phyloP scores from a whole-genome alignment of 2,797 vertebrate species.

The Gymnodraco acuticeps region DNA sequence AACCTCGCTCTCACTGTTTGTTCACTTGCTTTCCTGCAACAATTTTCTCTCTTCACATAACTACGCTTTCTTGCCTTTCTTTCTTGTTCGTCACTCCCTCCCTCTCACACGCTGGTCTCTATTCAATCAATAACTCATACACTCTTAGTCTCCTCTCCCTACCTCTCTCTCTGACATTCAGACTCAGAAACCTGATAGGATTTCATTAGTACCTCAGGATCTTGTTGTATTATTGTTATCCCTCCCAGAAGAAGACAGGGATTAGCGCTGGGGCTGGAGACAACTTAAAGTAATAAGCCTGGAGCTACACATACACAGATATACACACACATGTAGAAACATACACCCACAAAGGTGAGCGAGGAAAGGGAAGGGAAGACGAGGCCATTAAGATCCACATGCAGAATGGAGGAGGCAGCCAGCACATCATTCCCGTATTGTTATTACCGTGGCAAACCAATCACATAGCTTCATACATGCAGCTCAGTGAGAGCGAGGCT shows the following conservation, averaged over 20 bases:
- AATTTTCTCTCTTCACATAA: slow-evolving; percentile 47
- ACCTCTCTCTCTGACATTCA: slow-evolving; percentile 68
- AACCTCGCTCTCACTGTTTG: slow-evolving; percentile 38
- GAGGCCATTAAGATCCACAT: slow-evolving; percentile 52
- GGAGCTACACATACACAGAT: slow-evolving; percentile 58
- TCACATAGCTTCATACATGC: slow-evolving; percentile 68
- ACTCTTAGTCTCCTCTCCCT: slow-evolving; percentile 41
- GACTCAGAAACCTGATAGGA: slow-evolving; percentile 79
- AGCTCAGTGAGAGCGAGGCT: slow-evolving; percentile 64
- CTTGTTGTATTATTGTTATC: slow-evolving; percentile 84
- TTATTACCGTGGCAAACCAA: slow-evolving; percentile 76
- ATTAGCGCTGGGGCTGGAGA: slow-evolving; percentile 78
- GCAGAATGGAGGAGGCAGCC: slow-evolving; percentile 60
- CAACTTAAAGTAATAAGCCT: slow-evolving; percentile 82
- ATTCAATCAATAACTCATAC: slow-evolving; percentile 75
- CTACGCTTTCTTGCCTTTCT: slow-evolving; percentile 51
- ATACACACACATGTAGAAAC: slow-evolving; percentile 30
- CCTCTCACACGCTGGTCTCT: slow-evolving; percentile 57
- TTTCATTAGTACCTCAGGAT: slow-evolving; percentile 84
- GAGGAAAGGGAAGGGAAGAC: slow-evolving; percentile 34
- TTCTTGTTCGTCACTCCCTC: slow-evolving; percentile 36
- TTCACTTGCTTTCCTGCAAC: slow-evolving; percentile 50
- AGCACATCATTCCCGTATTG: slow-evolving; percentile 63
- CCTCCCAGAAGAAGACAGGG: slow-evolving; percentile 80
- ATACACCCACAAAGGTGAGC: slow-evolving; percentile 51